Conservation (phyloP, 2,113 vertebrate genomes). For the Entelurus aequoreus region DNA sequence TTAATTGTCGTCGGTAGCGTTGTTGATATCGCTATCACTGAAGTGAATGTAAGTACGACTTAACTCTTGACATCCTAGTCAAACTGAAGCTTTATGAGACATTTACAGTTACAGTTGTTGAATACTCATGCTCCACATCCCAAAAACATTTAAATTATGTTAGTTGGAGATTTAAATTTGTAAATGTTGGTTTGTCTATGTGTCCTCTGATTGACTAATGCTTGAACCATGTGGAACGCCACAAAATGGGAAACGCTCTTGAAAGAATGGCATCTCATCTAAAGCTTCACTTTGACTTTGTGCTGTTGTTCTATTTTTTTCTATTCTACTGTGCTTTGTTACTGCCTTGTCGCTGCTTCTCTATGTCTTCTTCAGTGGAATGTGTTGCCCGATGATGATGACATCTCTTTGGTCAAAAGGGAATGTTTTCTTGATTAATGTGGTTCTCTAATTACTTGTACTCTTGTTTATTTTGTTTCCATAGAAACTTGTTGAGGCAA, state of each 20-base stretch:
- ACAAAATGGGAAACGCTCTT: no score
- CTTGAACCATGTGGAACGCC: no score
- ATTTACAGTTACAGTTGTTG: conserved; percentile 28
- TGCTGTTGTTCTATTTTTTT: conserved; percentile 5
- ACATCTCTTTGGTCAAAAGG: conserved; percentile 25
- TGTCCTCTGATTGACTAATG: neutral
- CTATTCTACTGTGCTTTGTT: conserved; percentile 8
- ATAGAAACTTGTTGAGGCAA: conserved; percentile 98
- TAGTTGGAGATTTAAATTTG: neutral
- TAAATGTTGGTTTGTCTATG: neutral
- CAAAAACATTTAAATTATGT: neutral
- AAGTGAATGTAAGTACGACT: conserved; percentile 96
- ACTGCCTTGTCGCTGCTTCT: conserved; percentile 12
- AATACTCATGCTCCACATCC: neutral
- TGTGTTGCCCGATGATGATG: conserved; percentile 24
- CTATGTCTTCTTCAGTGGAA: conserved; percentile 6
- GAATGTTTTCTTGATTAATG: conserved; percentile 18
- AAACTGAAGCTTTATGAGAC: conserved; percentile 68
- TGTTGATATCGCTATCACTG: conserved; percentile 99
- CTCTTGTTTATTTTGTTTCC: conserved; percentile 87
- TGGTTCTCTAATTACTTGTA: conserved; percentile 63
- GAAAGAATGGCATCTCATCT: conserved; percentile 28
- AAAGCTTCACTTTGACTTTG: conserved; percentile 62
- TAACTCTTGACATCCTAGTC: conserved; percentile 53
- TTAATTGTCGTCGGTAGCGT: conserved; percentile 99